These are phyloP conservation scores for Montipora sp. DNA, from an alignment of 64 coral and sea anemone species.

Conservation along the genomic window DNA sequence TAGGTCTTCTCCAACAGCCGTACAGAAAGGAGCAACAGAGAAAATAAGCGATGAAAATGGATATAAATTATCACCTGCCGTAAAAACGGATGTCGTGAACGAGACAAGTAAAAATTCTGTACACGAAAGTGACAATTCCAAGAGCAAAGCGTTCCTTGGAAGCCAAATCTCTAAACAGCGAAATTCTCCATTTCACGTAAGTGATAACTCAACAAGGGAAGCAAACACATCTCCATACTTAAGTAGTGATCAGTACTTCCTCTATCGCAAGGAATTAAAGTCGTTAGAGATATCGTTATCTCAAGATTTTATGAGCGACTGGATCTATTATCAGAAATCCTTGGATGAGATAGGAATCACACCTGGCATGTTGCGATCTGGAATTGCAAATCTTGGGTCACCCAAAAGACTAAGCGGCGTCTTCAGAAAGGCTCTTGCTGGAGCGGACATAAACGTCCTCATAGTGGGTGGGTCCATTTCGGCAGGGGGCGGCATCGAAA, in stretches of 20 bases:
- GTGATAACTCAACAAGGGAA: neutral
- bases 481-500: conserved; percentile 91
- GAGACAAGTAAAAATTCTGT: neutral
- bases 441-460: conserved; percentile 64
- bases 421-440: conserved; percentile 74
- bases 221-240: neutral
- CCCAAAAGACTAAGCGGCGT: conserved; percentile 61
- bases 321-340: conserved; percentile 93
- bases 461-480: conserved; percentile 98
- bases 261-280: conserved; percentile 56
- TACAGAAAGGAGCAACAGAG: neutral
- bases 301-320: conserved; percentile 73
- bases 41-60: neutral
- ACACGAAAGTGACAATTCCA: neutral
- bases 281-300: conserved; percentile 78
- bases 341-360: conserved; percentile 87
- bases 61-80: neutral
- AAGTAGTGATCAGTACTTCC: neutral
- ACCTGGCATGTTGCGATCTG: conserved; percentile 68
- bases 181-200: neutral
- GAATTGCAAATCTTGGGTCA: conserved; percentile 81
- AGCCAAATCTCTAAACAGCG: neutral
- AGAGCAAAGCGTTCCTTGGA: neutral
- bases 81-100: neutral
- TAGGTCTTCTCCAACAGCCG: neutral